phyloP scores from a whole-genome alignment of 2,113 vertebrate species.

The Phaetusa simplex region DNA sequence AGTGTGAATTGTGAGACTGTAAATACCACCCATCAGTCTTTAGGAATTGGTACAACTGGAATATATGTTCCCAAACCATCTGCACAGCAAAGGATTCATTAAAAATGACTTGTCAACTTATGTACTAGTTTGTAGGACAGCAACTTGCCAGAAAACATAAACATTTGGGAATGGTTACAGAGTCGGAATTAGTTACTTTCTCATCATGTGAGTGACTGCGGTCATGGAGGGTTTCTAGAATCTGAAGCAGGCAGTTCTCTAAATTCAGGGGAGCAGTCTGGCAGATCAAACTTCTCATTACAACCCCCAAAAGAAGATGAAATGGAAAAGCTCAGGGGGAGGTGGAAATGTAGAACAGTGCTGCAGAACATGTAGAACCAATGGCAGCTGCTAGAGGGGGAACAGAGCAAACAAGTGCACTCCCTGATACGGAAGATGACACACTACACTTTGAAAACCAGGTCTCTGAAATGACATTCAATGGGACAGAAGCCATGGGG shows the following conservation, averaged over 20 bases:
- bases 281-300: not conserved
- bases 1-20: not conserved
- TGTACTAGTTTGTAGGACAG: not conserved
- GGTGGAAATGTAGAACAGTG: not conserved
- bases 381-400: not conserved
- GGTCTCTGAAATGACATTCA: not conserved
- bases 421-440: no score
- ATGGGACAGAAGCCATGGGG: not conserved
- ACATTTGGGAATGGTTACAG: not conserved
- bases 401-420: not conserved
- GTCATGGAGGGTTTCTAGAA: not conserved
- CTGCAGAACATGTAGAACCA: not conserved
- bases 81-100: conserved; percentile 26
- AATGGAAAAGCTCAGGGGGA: not conserved
- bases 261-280: not conserved
- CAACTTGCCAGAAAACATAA: not conserved
- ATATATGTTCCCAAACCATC: conserved; percentile 31
- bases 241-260: not conserved
- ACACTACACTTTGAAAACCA: not conserved
- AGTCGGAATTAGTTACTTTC: not conserved
- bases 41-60: not conserved
- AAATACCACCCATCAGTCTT: conserved; percentile 57
- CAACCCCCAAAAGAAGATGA: not conserved
- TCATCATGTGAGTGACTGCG: rapidly evolving
- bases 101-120: conserved; percentile 3